A percentile compares a stretch with the other conserved stretches of the same genome.
Evolutionary conservation across 2,888 invertebrate genomes (phyloP).

Genomic region (Eumacrocentrus americanus): DNA sequence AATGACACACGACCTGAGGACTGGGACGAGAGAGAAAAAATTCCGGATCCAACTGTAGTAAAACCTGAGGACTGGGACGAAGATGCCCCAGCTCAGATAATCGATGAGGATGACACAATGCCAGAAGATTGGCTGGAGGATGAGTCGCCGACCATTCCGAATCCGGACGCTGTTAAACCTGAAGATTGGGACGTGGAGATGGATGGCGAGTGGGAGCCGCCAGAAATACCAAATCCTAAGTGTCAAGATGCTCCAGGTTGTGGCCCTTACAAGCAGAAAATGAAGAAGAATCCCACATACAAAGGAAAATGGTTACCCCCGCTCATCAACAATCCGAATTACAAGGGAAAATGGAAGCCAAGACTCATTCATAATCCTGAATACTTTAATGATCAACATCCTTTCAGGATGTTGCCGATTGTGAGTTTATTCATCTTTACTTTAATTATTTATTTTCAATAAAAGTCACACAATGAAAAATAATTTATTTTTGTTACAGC

Average conservation of each 20-base stretch:
- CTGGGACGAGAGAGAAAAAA: slow-evolving; percentile 96
- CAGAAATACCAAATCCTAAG: slow-evolving; percentile 86
- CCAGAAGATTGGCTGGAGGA: slow-evolving; percentile 94
- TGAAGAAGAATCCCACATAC: slow-evolving; percentile 86
- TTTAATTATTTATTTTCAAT: background rate
- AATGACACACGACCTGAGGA: slow-evolving; percentile 83
- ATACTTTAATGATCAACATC: slow-evolving; percentile 87
- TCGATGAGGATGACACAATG: slow-evolving; percentile 81
- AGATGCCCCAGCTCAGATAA: slow-evolving; percentile 86
- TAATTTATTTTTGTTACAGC: slow-evolving; percentile 64
- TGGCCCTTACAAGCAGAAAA: slow-evolving; percentile 86
- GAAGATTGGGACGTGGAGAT: slow-evolving; percentile 97
- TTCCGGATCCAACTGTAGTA: slow-evolving; percentile 83
- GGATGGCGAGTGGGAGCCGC: slow-evolving; percentile 99
- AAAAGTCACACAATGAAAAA: background rate
- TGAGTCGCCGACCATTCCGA: slow-evolving; percentile 85
- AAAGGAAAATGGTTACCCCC: slow-evolving; percentile 94
- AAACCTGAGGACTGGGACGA: slow-evolving; percentile 99
- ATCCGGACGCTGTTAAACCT: slow-evolving; percentile 86
- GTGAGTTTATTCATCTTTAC: slow-evolving; percentile 68
- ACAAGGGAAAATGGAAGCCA: slow-evolving; percentile 94
- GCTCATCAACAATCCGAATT: slow-evolving; percentile 89
- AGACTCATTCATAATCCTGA: slow-evolving; percentile 88
- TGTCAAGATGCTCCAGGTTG: slow-evolving; percentile 84
- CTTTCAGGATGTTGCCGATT: slow-evolving; percentile 89